phyloP scores from a whole-genome alignment of 2,888 invertebrate species.

The Arctia plantaginis region DNA sequence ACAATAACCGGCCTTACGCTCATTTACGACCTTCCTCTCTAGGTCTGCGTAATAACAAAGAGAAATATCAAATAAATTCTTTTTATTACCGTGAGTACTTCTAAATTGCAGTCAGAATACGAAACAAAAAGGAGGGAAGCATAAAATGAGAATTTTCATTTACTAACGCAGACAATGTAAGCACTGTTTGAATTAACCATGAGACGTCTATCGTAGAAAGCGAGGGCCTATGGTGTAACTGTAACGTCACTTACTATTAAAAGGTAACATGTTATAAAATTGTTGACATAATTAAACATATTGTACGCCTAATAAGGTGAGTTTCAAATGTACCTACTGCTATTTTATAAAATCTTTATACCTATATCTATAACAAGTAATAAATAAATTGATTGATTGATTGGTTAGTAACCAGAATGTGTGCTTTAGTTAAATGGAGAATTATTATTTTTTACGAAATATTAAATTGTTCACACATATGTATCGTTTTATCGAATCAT shows the following conservation, averaged over 20 bases:
- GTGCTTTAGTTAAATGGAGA: no score
- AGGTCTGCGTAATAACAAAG: slow-evolving; percentile 20
- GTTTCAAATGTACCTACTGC: no score
- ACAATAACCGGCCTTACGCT: slow-evolving; percentile 17
- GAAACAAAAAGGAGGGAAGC: slow-evolving; percentile 29
- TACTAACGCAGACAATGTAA: slow-evolving; percentile 25
- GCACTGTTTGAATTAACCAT: slow-evolving; percentile 47
- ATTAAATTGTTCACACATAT: no score
- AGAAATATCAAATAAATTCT: slow-evolving; percentile 41
- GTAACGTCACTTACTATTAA: slow-evolving; percentile 3
- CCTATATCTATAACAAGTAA: no score
- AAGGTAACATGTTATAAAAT: neutral
- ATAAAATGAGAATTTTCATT: slow-evolving; percentile 38
- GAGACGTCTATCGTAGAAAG: slow-evolving; percentile 34
- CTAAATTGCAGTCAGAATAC: slow-evolving; percentile 34
- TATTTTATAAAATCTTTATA: no score
- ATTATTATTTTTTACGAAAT: no score
- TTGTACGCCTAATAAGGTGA: no score
- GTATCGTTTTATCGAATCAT: no score
- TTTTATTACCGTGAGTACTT: slow-evolving; percentile 35
- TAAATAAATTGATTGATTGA: no score
- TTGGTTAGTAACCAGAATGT: no score
- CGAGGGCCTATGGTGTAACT: slow-evolving; percentile 13
- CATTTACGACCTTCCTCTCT: slow-evolving; percentile 14
- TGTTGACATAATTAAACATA: no score